Evolutionary conservation across 1,140 invertebrate genomes (phyloP).

Genomic region (Vanessa tameamea): DNA sequence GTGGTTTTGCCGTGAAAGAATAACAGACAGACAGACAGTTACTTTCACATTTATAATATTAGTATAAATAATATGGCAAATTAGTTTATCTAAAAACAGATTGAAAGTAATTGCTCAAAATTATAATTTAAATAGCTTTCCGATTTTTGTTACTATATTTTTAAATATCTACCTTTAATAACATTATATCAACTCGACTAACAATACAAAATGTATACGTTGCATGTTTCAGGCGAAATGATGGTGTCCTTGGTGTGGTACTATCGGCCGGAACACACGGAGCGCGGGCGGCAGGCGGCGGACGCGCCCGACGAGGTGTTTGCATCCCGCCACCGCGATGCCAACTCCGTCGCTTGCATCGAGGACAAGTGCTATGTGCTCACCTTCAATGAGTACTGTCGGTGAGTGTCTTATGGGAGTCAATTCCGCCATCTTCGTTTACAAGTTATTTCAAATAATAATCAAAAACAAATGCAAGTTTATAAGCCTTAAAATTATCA

Average conservation of each 20-base stretch:
- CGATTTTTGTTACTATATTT: neutral
- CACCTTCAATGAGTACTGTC: constrained; percentile 97
- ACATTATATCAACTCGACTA: neutral
- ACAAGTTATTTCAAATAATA: no score
- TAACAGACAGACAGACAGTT: no score
- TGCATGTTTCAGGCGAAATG: constrained; percentile 89
- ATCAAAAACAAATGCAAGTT: no score
- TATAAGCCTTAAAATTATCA: no score
- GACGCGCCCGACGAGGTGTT: constrained; percentile 96
- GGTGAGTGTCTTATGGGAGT: constrained; percentile 82
- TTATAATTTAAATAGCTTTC: no score
- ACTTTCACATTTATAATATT: no score
- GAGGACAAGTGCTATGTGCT: constrained; percentile 99
- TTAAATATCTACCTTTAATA: neutral
- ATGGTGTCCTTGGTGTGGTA: constrained; percentile 98
- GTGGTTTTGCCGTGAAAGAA: no score
- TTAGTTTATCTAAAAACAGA: no score
- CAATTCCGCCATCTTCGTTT: no score
- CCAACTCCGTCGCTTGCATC: constrained; percentile 97
- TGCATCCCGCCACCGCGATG: constrained; percentile 95
- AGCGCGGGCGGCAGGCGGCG: constrained; percentile 88
- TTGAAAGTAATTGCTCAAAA: no score
- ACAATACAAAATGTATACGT: no score
- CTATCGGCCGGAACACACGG: constrained; percentile 98
- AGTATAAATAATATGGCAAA: no score